Base-by-base conservation (phyloP, 2,888 invertebrate species). In the Phaonia tiefii region DNA sequence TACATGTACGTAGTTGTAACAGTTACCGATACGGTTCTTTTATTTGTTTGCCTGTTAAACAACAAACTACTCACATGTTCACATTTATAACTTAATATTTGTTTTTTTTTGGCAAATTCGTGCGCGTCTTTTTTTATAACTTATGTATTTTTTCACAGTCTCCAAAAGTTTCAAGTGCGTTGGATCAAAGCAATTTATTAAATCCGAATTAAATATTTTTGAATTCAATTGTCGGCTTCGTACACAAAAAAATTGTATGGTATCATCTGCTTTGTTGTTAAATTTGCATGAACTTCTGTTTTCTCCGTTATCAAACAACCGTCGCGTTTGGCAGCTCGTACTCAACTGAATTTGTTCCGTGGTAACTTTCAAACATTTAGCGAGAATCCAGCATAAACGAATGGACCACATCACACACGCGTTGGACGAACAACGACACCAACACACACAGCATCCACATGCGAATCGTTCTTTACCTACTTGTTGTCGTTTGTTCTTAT, bases 241-340 rank as follows among this genome's bases (percentile, higher is more conserved):
- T 44, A 22, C 25, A 72, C 56, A 54, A 63, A n/a, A 51, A 44
- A 65, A 39, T 70, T 49, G 3, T 65, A 42, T 42, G 37, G 46
- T 56, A 73, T 49, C 8, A 31, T 58, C 26, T 31, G 39, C 22
- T 20, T 1, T 39, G 20, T 60, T 20, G 17, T 13, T 22, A 31
- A 13, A 10, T 13, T 5, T 4, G n/a, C 7, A n/a, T 10, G 37
- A n/a, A 58, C 7, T 71, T 42, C 17, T 60, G 25, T 42, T 42
- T 31, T 63, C 42, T 22, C 42, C 63, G 63, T 42, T 63, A 17
- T 75, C 13, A 80, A 76, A 69, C 84, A 85, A 84, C 86, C 86
- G 85, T 80, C 83, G 83, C 84, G 85, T 83, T 82, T 85, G 85
- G 84, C 85, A 84, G 86, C 85, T 86, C 85, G 82, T 85, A 86